Evolutionary conservation across 2,888 invertebrate genomes (phyloP).

Genomic region (Drosophila heteroneura): DNA sequence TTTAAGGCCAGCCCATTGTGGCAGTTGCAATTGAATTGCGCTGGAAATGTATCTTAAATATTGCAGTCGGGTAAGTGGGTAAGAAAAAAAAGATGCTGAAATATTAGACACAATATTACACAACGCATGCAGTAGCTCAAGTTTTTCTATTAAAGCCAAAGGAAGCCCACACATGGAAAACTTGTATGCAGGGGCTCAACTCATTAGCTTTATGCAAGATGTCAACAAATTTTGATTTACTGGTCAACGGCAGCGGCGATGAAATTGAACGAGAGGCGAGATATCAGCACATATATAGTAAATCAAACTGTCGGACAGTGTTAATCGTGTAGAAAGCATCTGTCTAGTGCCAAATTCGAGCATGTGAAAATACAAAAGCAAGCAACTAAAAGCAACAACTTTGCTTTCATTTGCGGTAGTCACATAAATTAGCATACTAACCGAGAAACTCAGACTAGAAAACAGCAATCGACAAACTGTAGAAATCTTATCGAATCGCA

Average conservation of each 20-base stretch:
- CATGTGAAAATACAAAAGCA: constrained; percentile 35
- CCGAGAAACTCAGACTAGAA: constrained; percentile 13
- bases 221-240: constrained; percentile 29
- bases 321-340: constrained; percentile 76
- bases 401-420: constrained; percentile 59
- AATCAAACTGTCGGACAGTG: constrained; percentile 68
- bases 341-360: constrained; percentile 32
- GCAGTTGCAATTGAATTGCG: constrained; percentile 54
- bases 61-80: constrained; percentile 28
- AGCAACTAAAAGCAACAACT: constrained; percentile 1
- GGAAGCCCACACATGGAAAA: constrained; percentile 1
- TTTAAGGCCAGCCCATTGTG: constrained; percentile 57
- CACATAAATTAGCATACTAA: constrained; percentile 66
- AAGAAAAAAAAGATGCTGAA: constrained; percentile 34
- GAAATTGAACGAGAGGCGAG: constrained; percentile 32
- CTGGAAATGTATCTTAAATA: constrained; percentile 48
- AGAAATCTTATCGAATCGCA: constrained; percentile 65
- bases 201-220: constrained; percentile 9
- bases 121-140: constrained; percentile 10
- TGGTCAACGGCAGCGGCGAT: background rate
- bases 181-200: constrained; percentile 22
- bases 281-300: constrained; percentile 34
- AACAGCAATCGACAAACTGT: constrained; percentile 12
- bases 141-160: background rate
- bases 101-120: constrained; percentile 24